Evolutionary conservation across 2,113 vertebrate species (phyloP), one percentile per base, ranked within the genome.

Genomic region (Mystacornis crossleyi): DNA sequence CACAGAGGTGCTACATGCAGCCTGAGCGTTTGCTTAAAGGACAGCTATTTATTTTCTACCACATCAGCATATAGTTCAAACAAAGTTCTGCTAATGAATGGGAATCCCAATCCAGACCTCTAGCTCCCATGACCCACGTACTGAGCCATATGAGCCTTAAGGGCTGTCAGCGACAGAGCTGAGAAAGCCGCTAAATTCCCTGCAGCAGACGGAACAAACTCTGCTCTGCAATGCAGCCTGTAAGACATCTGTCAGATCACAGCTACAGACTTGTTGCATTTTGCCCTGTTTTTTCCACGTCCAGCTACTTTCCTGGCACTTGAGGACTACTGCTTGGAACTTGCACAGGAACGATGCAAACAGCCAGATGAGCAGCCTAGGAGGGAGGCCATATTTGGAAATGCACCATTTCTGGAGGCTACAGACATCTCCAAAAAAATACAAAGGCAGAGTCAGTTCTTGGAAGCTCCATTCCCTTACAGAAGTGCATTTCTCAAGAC

Each of bases 261-360:
- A 93, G 84, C 74, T 29, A 16, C 57, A 88, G 90, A 50, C 85
- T 73, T 24, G 73, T 79, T 57, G 67, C 19, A 0, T 72, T 96
- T 90, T 91, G 79, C 86, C 73, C 94, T 79, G 38, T 5, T 69
- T 75, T 86, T 84, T 81, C 67, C 81, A 66, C 1, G 0, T 88
- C 58, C 79, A 81, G 95, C 95, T 94, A 96, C 93, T 95, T 96
- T 94, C 92, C 95, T 93, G 95, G 96, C 90, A 90, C 77, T 81
- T 40, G 38, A 88, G 51, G n/a, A 67, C 71, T 85, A 26, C 23
- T 55, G 83, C 91, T 89, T 94, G 79, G 95, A 96, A 86, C 86
- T 60, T 15, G 1, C 40, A 40, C 70, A 94, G 82, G 66, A 90
- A 64, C 33, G 21, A 80, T 81, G 79, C 34, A 9, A 80, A 50